Conservation (phyloP, 2,113 vertebrate species). For the Crotalus horridus region DNA sequence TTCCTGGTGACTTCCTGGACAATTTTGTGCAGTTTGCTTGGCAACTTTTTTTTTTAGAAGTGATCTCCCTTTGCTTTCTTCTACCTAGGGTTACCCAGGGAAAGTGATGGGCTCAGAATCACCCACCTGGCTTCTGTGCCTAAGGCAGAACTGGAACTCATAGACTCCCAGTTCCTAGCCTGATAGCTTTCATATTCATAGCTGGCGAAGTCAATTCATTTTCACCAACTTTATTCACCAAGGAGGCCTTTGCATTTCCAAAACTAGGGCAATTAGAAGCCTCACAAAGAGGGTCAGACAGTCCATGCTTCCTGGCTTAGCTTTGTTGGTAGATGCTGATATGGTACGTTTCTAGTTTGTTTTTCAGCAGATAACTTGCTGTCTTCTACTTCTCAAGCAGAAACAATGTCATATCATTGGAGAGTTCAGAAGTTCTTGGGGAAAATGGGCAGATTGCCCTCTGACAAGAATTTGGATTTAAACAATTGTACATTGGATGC, state of each 20-base stretch:
- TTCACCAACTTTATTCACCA: background rate
- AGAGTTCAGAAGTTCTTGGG: slow-evolving; percentile 73
- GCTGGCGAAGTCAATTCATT: background rate
- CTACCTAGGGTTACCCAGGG: background rate
- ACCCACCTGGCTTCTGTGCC: background rate
- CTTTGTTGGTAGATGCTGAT: background rate
- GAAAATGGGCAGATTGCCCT: slow-evolving; percentile 73
- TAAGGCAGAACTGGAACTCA: background rate
- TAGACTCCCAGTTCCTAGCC: background rate
- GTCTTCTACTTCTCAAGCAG: slow-evolving; percentile 33
- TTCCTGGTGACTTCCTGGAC: background rate
- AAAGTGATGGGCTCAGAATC: background rate
- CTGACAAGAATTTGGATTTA: slow-evolving; percentile 70
- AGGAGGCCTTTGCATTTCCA: background rate
- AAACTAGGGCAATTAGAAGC: background rate
- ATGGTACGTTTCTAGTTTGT: slow-evolving; percentile 17
- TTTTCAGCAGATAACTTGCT: slow-evolving; percentile 49
- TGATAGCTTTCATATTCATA: background rate
- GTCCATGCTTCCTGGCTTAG: background rate
- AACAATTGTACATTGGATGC: slow-evolving; percentile 75
- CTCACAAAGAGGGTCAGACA: background rate
- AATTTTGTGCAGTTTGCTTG: background rate
- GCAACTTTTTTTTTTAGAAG: background rate
- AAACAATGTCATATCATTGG: slow-evolving; percentile 62
- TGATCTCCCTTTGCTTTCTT: background rate